phyloP scores from a whole-genome alignment of 2,797 vertebrate species.

The Graptemys geographica region DNA sequence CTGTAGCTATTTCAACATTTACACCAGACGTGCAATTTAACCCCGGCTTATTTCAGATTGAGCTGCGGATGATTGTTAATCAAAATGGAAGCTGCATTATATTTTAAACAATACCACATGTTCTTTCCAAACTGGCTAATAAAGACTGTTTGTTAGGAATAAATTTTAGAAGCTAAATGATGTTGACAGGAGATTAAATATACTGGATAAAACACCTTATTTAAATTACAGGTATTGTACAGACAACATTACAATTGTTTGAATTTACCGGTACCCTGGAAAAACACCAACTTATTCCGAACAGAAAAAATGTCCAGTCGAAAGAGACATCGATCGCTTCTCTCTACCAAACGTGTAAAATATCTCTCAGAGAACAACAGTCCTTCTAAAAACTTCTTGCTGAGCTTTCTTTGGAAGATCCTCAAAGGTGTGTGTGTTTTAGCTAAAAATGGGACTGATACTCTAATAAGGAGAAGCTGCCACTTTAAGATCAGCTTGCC shows the following conservation, averaged over 20 bases:
- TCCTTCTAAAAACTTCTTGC: background rate
- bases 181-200: conserved; percentile 78
- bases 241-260: background rate
- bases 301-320: background rate
- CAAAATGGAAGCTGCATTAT: background rate
- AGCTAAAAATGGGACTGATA: background rate
- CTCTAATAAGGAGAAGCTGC: background rate
- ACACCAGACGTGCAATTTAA: rapidly evolving
- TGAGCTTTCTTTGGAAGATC: conserved; percentile 14
- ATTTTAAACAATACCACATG: conserved; percentile 35
- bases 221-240: conserved; percentile 16
- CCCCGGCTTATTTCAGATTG: background rate
- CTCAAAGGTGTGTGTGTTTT: background rate
- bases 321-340: conserved; percentile 55
- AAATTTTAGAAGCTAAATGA: conserved; percentile 81
- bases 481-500: background rate
- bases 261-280: background rate
- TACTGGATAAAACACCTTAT: conserved; percentile 64
- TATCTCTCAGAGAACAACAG: conserved; percentile 42
- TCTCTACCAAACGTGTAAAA: conserved; percentile 55
- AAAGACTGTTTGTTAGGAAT: conserved; percentile 75
- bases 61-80: rapidly evolving
- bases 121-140: conserved; percentile 72
- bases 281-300: conserved; percentile 7
- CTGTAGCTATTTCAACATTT: background rate